phyloP scores from a whole-genome alignment of 92 coral and sea anemone species.

The Bergia puertoricense region DNA sequence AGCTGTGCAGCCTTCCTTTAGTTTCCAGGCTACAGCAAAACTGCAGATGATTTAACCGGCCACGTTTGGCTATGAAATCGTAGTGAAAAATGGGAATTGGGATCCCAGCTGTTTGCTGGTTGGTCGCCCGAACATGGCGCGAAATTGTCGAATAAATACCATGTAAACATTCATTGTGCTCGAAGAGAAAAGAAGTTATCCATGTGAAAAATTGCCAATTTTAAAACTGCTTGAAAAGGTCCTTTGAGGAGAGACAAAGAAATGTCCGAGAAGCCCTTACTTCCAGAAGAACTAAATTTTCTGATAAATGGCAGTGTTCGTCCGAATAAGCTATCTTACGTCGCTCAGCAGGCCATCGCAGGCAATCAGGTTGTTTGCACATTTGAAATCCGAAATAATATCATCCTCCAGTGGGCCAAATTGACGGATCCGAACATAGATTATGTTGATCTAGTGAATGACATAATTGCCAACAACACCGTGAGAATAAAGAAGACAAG shows the following conservation, averaged over 20 bases:
- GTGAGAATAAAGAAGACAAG: constrained; percentile 36
- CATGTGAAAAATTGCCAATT: neutral
- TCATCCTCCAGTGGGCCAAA: constrained; percentile 38
- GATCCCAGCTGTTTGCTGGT: neutral
- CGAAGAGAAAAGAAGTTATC: neutral
- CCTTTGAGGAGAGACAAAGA: neutral
- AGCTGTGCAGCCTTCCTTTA: neutral
- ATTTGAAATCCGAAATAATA: constrained; percentile 37
- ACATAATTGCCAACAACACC: constrained; percentile 42
- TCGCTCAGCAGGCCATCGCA: constrained; percentile 36
- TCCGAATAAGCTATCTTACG: constrained; percentile 11
- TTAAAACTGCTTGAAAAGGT: neutral
- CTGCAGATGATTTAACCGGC: neutral
- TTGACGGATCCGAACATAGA: neutral
- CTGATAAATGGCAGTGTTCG: constrained; percentile 46
- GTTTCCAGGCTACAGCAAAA: neutral
- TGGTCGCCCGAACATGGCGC: neutral
- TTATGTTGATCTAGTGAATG: constrained; percentile 40
- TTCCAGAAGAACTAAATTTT: constrained; percentile 15
- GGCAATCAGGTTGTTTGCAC: constrained; percentile 38
- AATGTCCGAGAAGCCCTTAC: constrained; percentile 11
- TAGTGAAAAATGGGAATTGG: neutral
- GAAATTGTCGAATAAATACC: neutral
- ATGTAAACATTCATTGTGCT: neutral
- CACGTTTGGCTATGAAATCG: neutral